Base-by-base conservation (phyloP, 2,113 vertebrate genomes). In the Rhinoderma darwinii region DNA sequence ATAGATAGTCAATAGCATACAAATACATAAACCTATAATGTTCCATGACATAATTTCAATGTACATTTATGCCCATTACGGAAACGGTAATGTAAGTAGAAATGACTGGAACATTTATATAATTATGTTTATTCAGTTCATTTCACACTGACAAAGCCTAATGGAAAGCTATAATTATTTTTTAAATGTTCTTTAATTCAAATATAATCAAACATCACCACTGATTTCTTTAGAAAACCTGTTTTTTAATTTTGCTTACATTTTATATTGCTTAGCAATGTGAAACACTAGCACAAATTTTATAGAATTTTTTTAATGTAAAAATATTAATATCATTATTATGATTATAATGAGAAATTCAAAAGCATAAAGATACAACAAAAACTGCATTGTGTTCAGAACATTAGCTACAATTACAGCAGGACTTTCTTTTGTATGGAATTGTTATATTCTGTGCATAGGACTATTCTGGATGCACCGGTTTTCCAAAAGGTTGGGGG, bases 161-260 rank as follows among this genome's bases (percentile, higher is more conserved):
- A 51, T 51, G 30, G 50, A 78, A 78, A 78, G 50, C 75, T 78
- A 78, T 78, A 78, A 78, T 78, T 78, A 78, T 78, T 54, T 78
- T 78, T 72, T 72, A 72, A 54, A 78, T 14, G 75, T 35, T 78
- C 44, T 78, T 54, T 78, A 78, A 78, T 51, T 78, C 75, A 51
- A 78, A 32, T 78, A 78, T 78, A 25, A 78, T 78, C 50, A 54
- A 78, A 54, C 50, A 78, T 37, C 50, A 78, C 75, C 44, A 54
- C 6, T 50, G 30, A 78, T 51, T 78, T 78, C 47, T 78, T 78
- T 32, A 78, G 75, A 51, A 78, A 78, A 78, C 32, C 68, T 25
- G 35, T 32, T 77, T 20, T 47, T 15, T 41, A 30, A 32, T 77
- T 50, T 50, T 32, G 17, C 44, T 78, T 78, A 54, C 30, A 78